These are phyloP conservation scores for Micrasema longulum DNA, from an alignment of 1,140 invertebrate species.

Conservation along the genomic window DNA sequence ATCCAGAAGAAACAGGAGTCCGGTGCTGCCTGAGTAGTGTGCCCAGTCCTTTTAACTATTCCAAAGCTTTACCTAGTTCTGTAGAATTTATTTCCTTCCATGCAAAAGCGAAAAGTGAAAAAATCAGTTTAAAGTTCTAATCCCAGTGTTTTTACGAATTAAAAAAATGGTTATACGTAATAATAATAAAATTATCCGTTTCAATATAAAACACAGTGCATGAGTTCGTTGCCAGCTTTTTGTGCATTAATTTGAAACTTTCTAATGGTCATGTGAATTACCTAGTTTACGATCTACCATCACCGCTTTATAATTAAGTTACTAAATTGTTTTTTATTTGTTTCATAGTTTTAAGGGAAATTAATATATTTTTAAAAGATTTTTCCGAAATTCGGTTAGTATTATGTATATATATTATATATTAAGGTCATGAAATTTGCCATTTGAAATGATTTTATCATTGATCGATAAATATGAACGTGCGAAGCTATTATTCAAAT, in stretches of 20 bases:
- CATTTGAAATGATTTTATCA: conserved; percentile 25
- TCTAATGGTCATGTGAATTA: conserved; percentile 10
- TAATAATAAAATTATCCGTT: too few species aligned
- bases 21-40: conserved; percentile 61
- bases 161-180: too few species aligned
- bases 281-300: conserved; percentile 2
- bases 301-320: conserved; percentile 9
- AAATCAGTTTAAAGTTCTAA: neutral
- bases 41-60: conserved; percentile 31
- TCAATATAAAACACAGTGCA: too few species aligned
- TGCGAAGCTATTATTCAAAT: conserved; percentile 12
- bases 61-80: conserved; percentile 51
- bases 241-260: conserved; percentile 12
- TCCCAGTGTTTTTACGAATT: neutral
- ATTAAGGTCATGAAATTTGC: conserved; percentile 30
- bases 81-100: conserved; percentile 33
- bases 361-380: conserved; percentile 30
- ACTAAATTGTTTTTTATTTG: conserved; percentile 15
- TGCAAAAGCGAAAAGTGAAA: neutral
- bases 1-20: conserved; percentile 71
- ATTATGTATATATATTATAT: too few species aligned
- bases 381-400: conserved; percentile 17
- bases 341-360: conserved; percentile 29
- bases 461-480: neutral
- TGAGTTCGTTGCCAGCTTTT: too few species aligned